Evolutionary conservation across 2,113 vertebrate species (phyloP), one percentile per base, ranked within the genome.

Genomic region (Heterocephalus glaber): DNA sequence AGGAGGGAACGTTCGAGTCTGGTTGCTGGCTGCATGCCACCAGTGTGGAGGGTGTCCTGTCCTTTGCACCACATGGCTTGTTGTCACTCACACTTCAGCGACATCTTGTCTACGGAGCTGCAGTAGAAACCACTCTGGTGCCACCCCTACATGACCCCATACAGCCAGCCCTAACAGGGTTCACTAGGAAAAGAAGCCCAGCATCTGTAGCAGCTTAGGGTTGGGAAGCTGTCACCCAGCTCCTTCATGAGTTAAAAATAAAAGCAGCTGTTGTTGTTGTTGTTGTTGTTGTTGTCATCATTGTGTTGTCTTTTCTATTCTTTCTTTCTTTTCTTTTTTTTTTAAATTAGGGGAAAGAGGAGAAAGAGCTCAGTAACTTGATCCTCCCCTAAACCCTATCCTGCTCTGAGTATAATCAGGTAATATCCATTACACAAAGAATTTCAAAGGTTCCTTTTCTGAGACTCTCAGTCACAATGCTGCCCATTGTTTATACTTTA

Each of bases 401-500:
- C 89, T 94, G 65, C 91, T 87, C 77, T 0, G 1, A 96, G 95
- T 79, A 87, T 81, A 96, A 91, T 93, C 97, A 97, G 97, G 98
- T 98, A 98, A 97, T 98, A 98, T 97, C 94, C 91, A 98, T 98
- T 97, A 96, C 86, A 97, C 97, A 98, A 98, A 98, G 97, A 97
- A 98, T 98, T 98, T 97, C 98, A 98, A 96, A 97, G 98, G 82
- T 96, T 95, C 76, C 87, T 97, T 98, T 96, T 79, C 87, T 92
- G 2, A 97, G 91, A 28, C 89, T 97, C 86, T 94, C 74, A 61
- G 95, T 96, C 97, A 98, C 98, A 98, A 98, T 98, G 90, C 89
- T 90, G 89, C 81, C 97, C 94, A 98, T 98, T 98, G 98, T 98
- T 98, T 98, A 98, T 88, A 97, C 95, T 98, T 98, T 98, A 98